Base-by-base conservation (phyloP, 2,113 vertebrate genomes). In the Bubo blakistoni region DNA sequence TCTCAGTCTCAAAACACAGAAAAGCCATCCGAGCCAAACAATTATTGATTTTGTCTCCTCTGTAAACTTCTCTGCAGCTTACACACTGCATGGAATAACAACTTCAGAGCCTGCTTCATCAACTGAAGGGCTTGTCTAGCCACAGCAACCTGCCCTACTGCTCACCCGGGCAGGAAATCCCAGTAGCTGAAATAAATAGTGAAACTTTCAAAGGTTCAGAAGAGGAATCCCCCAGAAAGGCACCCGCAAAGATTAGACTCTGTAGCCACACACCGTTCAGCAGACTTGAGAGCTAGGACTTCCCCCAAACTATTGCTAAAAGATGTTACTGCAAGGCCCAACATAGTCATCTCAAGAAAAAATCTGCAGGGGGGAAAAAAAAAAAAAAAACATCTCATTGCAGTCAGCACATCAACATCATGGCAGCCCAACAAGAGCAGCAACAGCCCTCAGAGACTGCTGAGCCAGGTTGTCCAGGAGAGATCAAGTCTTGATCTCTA, bases 151-250 rank as follows among this genome's bases (percentile, higher is more conserved):
- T 36, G 40, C 32, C 6, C 3, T 3, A 26, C 29, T 7, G n/a
- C 74, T 32, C 70, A 59, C 2, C 58, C 13, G 14, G 1, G 11
- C 6, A 21, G 61, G 47, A 62, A 40, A 69, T 17, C 55, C 49
- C 6, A 9, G 10, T 0, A 42, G 46, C 2, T n/a, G 24, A 77
- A 61, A 18, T 9, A 78, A 58, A n/a, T 5, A 4, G 4, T 2
- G 32, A 80, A 18, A 44, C 26, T 34, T 61, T 2, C 16, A 18
- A 46, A 32, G 58, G 49, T 34, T 62, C 25, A 26, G 24, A 71
- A 30, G 36, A 95, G 13, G 59, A 77, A 92, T 15, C 26, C 16
- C 38, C 24, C 58, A 44, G 49, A n/a, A 84, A 63, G 22, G 16
- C 25, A 22, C 6, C 11, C 2, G 0, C 24, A 24, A 78, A 81